Percentiles rank a stretch among this genome's conserved stretches.
These are phyloP conservation scores for Myotis brandtii DNA, from an alignment of 2,113 vertebrate genomes.

Conservation along the genomic window DNA sequence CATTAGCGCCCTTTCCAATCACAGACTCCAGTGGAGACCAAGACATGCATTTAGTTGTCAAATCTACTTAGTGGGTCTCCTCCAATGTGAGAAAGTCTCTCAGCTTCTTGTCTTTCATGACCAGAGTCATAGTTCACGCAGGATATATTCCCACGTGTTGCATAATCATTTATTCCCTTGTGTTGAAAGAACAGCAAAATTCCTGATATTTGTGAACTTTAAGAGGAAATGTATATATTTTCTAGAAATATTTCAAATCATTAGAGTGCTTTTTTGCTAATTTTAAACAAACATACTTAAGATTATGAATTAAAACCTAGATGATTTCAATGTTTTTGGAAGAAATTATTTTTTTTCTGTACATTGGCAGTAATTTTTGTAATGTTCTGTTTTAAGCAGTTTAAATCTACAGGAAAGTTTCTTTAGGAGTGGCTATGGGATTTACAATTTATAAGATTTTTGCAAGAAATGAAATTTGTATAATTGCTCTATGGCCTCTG, in stretches of 20 bases:
- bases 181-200: background rate
- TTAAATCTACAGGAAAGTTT: background rate
- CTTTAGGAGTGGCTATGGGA: background rate
- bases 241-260: background rate
- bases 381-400: background rate
- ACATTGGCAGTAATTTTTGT: background rate
- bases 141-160: background rate
- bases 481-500: background rate
- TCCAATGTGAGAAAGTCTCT: background rate
- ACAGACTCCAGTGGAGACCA: background rate
- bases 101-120: background rate
- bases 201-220: background rate
- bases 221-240: background rate
- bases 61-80: background rate
- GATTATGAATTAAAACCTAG: background rate
- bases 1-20: background rate
- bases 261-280: background rate
- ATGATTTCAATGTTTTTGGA: background rate
- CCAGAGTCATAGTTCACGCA: background rate
- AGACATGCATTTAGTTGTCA: background rate
- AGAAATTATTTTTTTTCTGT: background rate
- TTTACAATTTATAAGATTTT: constrained; percentile 13
- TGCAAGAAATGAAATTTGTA: background rate
- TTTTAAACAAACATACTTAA: background rate
- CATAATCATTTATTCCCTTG: constrained; percentile 25